Evolutionary conservation across 2,113 vertebrate genomes (phyloP).

Genomic region (Rhabdornis inornatus): DNA sequence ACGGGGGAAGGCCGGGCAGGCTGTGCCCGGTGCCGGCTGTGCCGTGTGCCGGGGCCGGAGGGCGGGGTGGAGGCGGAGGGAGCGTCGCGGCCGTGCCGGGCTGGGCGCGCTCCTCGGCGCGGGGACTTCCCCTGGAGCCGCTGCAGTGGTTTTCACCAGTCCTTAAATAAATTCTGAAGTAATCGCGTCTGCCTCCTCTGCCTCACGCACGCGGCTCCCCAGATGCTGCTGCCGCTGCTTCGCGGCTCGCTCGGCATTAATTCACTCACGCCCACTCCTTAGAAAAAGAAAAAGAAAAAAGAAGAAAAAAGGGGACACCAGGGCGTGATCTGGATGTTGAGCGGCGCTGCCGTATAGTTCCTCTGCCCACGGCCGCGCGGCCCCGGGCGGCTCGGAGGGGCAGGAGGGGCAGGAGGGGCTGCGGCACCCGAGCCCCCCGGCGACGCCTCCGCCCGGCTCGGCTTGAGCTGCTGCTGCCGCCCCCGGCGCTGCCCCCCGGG

Average conservation of each 20-base stretch:
- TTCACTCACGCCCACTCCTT: neutral
- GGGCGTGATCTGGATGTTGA: neutral
- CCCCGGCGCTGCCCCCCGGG: too few relatives aligned
- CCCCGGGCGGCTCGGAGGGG: neutral
- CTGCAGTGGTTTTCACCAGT: conserved; percentile 80
- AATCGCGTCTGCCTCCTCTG: conserved; percentile 72
- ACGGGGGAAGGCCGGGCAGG: neutral
- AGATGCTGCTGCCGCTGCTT: neutral
- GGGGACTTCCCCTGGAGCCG: conserved; percentile 76
- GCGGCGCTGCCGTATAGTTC: neutral
- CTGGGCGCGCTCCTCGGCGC: neutral
- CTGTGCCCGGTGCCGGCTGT: fast-evolving
- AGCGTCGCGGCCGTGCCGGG: neutral
- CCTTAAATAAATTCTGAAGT: conserved; percentile 83
- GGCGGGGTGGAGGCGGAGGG: neutral
- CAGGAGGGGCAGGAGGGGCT: neutral
- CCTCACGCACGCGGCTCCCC: conserved; percentile 64
- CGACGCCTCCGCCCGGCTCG: too few relatives aligned
- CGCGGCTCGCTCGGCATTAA: neutral
- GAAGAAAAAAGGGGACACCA: neutral
- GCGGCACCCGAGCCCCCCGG: neutral
- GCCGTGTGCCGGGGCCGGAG: too few relatives aligned
- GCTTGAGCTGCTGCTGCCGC: too few relatives aligned
- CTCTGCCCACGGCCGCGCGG: neutral
- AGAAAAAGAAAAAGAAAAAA: fast-evolving